Conservation (phyloP, 2,888 invertebrate genomes). For the Timandra comae region DNA sequence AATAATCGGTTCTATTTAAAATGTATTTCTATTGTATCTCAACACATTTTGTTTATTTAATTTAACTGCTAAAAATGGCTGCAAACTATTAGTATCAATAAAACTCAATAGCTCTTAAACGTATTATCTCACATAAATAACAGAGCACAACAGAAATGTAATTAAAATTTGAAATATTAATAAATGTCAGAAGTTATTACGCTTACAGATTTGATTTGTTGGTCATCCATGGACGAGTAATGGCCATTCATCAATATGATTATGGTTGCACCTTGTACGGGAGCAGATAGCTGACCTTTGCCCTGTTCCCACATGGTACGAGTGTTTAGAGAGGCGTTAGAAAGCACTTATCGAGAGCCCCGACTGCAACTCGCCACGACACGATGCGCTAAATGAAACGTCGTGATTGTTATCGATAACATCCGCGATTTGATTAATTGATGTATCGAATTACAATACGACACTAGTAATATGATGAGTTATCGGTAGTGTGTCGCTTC, state of each 20-base stretch:
- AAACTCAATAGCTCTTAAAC: too few species aligned
- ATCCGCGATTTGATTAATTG: constrained; percentile 51
- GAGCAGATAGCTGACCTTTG: constrained; percentile 59
- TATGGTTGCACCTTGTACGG: constrained; percentile 34
- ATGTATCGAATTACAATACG: constrained; percentile 23
- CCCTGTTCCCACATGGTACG: constrained; percentile 58
- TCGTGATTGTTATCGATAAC: constrained; percentile 57
- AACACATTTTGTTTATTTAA: too few species aligned
- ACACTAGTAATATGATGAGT: constrained; percentile 10
- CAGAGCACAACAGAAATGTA: too few species aligned
- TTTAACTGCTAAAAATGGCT: too few species aligned
- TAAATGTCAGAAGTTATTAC: too few species aligned
- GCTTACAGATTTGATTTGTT: too few species aligned
- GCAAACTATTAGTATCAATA: too few species aligned
- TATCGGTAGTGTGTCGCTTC: too few species aligned
- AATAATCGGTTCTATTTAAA: too few species aligned
- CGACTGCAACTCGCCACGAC: constrained; percentile 10
- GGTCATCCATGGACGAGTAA: constrained; percentile 13
- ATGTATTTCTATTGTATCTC: too few species aligned
- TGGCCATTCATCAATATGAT: constrained; percentile 37
- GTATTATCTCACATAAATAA: too few species aligned
- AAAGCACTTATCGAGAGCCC: constrained; percentile 47
- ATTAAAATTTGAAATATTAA: too few species aligned
- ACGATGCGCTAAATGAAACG: constrained; percentile 40
- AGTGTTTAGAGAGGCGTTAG: constrained; percentile 47